Evolutionary conservation across 2,888 invertebrate species (phyloP), one percentile per base, ranked within the genome.

Genomic region (Clitarchus hookeri): DNA sequence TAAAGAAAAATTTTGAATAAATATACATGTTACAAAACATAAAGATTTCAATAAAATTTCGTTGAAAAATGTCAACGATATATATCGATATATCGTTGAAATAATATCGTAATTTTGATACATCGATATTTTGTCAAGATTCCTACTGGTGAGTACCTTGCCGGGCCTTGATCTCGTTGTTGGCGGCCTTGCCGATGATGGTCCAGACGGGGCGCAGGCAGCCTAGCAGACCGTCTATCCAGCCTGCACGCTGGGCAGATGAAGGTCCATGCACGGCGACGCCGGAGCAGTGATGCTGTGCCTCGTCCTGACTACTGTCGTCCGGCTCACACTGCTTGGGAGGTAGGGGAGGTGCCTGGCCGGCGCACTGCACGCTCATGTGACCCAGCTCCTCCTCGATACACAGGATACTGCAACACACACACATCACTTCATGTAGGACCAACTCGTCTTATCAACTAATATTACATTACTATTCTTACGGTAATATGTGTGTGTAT

Each of bases 131-230:
- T 36, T 36, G 36, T 36, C 36, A 36, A 36, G 2, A 36, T 36
- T 4, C 36, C 36, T 36, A 36, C 36, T 4, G 53, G 53, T 53
- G 19, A n/a, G 65, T 90, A 95, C 95, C 95, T 93, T 94, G 92
- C 87, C 91, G 91, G 88, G 93, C 93, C 90, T 95, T 96, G 87
- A 94, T 94, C 90, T 96, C 96, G 89, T 94, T 94, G 19, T 93
- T 93, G 0, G 94, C 93, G 23, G 95, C 95, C 91, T 96, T 97
- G 85, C 96, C 96, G 87, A 98, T 96, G 89, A 98, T 94, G n/a
- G 96, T 96, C 91, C 97, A 93, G 16, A 98, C 96, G 0, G 97
- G 97, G 87, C 97, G 94, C 90, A 98, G 95, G 90, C 98, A 98
- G 0, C 97, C 97, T 89, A 97, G 93, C 86, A 98, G 94, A 0